Evolutionary conservation across 2,888 invertebrate species (phyloP).

Genomic region (Trichogramma evanescens): DNA sequence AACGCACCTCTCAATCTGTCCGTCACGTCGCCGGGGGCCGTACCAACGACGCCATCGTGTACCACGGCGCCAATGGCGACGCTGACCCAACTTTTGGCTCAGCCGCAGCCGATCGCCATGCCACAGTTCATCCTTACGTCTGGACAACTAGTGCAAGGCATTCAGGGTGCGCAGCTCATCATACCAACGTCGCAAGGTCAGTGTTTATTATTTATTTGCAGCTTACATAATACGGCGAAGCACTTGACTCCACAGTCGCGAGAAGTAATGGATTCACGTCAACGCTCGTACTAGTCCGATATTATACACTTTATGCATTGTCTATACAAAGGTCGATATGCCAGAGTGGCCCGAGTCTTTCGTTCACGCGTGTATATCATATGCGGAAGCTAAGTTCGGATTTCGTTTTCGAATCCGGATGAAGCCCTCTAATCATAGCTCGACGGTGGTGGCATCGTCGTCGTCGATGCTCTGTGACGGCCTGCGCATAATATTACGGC

Average conservation of each 20-base stretch:
- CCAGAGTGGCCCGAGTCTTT: not conserved
- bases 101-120: constrained; percentile 65
- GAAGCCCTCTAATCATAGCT: constrained; percentile 31
- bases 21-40: constrained; percentile 56
- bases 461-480: no score
- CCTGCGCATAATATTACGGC: constrained; percentile 35
- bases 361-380: not conserved
- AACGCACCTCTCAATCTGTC: constrained; percentile 79
- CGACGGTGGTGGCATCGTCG: constrained; percentile 27
- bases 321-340: not conserved
- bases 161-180: constrained; percentile 87
- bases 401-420: constrained; percentile 28
- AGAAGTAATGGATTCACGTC: no score
- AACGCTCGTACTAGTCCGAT: no score
- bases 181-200: constrained; percentile 92
- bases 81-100: constrained; percentile 54
- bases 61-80: constrained; percentile 52
- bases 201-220: not conserved
- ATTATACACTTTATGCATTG: not conserved
- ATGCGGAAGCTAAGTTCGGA: constrained; percentile 26
- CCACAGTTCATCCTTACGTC: constrained; percentile 87
- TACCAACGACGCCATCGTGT: constrained; percentile 40
- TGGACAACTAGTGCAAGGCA: constrained; percentile 85
- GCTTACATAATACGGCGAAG: not conserved
- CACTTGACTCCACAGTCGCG: no score